These are phyloP conservation scores for Bombus waltoni DNA, from an alignment of 1,140 invertebrate genomes.

Conservation along the genomic window DNA sequence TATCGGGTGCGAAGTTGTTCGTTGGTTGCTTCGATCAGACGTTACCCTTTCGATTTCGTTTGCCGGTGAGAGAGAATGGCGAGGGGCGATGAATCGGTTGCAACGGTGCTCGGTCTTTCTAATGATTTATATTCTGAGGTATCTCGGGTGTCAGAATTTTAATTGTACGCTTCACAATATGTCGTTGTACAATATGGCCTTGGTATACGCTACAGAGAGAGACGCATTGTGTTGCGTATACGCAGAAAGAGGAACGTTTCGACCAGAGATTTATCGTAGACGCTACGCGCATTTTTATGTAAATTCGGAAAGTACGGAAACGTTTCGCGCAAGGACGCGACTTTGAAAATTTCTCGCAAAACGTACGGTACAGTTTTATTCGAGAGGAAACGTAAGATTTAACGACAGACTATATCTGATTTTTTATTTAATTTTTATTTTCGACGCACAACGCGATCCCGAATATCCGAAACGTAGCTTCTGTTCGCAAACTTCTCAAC, in stretches of 20 bases:
- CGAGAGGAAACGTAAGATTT: background rate
- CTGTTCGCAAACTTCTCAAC: background rate
- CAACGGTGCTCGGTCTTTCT: background rate
- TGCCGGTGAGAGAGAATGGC: background rate
- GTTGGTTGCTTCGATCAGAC: constrained; percentile 9
- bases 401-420: too few relatives aligned
- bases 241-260: background rate
- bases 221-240: background rate
- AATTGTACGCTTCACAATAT: constrained; percentile 3
- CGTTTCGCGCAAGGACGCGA: background rate
- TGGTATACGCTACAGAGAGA: too few relatives aligned
- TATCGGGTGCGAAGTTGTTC: constrained; percentile 35
- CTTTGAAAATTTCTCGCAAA: too few relatives aligned
- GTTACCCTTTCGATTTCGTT: constrained; percentile 13
- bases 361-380: background rate
- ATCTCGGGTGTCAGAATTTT: background rate
- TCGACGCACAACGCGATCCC: background rate
- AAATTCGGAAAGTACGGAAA: too few relatives aligned
- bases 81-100: background rate
- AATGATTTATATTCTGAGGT: constrained; percentile 1
- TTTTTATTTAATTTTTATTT: background rate
- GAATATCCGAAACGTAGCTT: background rate
- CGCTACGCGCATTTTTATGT: background rate
- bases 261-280: background rate
- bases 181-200: background rate